Percentiles rank a stretch among this genome's conserved stretches.
Conservation (phyloP, 2,113 vertebrate species). For the Albula glossodonta region DNA sequence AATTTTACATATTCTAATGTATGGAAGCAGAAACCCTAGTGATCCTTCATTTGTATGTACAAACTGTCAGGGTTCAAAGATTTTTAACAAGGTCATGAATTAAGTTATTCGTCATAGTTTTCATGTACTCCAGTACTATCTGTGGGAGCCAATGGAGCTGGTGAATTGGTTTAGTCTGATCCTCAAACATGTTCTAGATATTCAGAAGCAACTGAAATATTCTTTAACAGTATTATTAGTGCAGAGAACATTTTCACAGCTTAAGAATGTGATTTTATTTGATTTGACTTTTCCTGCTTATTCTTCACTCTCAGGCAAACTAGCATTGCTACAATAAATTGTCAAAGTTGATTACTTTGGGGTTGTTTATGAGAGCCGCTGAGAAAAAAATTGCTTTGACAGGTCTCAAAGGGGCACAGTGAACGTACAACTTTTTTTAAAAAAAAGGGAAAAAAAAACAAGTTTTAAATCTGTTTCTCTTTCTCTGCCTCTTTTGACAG, state of each 20-base stretch:
- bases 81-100: background rate
- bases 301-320: background rate
- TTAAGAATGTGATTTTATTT: background rate
- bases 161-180: no score
- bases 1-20: no score
- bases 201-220: background rate
- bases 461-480: conserved; percentile 18
- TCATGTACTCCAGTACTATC: background rate
- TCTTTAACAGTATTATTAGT: background rate
- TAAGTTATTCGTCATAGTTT: background rate
- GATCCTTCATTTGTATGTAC: background rate
- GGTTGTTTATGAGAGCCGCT: background rate
- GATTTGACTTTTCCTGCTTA: background rate
- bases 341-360: background rate
- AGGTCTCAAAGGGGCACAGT: background rate
- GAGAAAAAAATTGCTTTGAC: background rate
- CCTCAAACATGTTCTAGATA: background rate
- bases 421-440: background rate
- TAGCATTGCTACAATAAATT: background rate
- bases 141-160: background rate
- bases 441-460: background rate
- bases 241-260: background rate
- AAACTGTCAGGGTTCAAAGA: background rate
- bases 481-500: conserved; percentile 17
- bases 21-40: no score